Base-by-base conservation (phyloP, 2,888 invertebrate genomes). In the Caenorhabditis sp. region DNA sequence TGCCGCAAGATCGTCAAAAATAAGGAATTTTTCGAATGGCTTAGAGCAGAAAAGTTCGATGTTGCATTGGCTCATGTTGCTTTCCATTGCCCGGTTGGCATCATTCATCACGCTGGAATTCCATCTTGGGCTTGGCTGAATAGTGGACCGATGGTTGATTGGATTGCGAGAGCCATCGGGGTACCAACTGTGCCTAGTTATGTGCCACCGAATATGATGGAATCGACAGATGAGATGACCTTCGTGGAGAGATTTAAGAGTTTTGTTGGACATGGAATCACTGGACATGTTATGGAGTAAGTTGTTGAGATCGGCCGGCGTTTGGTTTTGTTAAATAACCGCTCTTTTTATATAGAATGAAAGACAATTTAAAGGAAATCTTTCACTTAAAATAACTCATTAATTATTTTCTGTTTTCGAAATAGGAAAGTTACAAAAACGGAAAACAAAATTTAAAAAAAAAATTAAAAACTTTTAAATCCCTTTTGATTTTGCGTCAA, bases 101-200 rank as follows among this genome's bases (percentile, higher is more conserved):
- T 85, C 10, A 81, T 83, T 56, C 80, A 83, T 58, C 36, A 38
- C 10, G 81, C 81, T 8, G 75, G 81, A 56, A 85, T 85, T 53
- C 82, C 81, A 1, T 77, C 83, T n/a, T 84, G 81, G 81, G 79
- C 84, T 12, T 85, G 84, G 85, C 50, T 85, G 53, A 77, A 81
- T 70, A 73, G 80, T 60, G 83, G 82, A n/a, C 66, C 74, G 20
- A 57, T 85, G 20, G 64, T 78, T 73, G 85, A 85, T 38, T 71
- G 53, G 21, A 82, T 85, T 4, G 82, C 84, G 4, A 36, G 69
- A 7, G 62, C 63, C 0, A 58, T 76, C 38, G 85, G 85, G 17
- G 80, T 82, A 1, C 85, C 83, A 0, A 58, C 76, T 2, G 73
- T 83, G 64, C 80, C 85, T 0, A 79, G 79, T 49, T 85, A 83